Percentiles rank a stretch among this genome's conserved stretches.
These are phyloP conservation scores for Drosophila lutescens DNA, from an alignment of 2,888 invertebrate species.

Conservation along the genomic window DNA sequence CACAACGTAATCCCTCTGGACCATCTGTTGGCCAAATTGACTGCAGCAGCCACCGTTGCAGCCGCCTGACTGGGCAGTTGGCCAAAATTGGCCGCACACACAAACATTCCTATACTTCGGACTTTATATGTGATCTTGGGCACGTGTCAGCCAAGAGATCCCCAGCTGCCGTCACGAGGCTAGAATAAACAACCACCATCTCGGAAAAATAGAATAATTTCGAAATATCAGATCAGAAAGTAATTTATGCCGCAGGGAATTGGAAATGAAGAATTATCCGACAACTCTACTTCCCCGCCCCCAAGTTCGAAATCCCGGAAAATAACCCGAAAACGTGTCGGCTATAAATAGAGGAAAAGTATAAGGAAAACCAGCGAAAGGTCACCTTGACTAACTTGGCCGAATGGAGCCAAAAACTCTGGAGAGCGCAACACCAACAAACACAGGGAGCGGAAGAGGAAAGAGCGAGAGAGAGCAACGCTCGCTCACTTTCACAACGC, in stretches of 20 bases:
- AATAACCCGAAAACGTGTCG: slow-evolving; percentile 37
- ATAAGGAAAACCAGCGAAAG: slow-evolving; percentile 41
- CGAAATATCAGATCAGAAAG: slow-evolving; percentile 40
- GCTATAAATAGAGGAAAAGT: slow-evolving; percentile 52
- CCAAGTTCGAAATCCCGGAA: slow-evolving; percentile 15
- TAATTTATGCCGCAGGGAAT: slow-evolving; percentile 40
- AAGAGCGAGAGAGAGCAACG: slow-evolving; percentile 29
- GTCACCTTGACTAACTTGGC: slow-evolving; percentile 69
- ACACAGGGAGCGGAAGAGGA: slow-evolving; percentile 5
- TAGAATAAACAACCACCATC: slow-evolving; percentile 25
- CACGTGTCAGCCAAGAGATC: slow-evolving; percentile 54
- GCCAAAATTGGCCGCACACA: slow-evolving; percentile 39
- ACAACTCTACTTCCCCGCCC: slow-evolving; percentile 6
- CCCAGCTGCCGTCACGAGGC: slow-evolving; percentile 49
- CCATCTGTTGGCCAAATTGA: slow-evolving; percentile 34
- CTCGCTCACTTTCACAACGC: slow-evolving; percentile 64
- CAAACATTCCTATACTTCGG: background rate
- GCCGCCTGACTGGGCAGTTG: slow-evolving; percentile 45
- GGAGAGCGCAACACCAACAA: slow-evolving; percentile 41
- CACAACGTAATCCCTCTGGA: background rate
- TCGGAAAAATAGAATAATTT: slow-evolving; percentile 13
- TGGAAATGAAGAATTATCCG: slow-evolving; percentile 23
- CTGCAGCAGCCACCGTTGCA: slow-evolving; percentile 33
- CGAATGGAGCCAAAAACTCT: slow-evolving; percentile 54
- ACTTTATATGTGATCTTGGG: slow-evolving; percentile 49